phyloP scores from a whole-genome alignment of 1,140 invertebrate genomes.

The Procambarus clarkii region DNA sequence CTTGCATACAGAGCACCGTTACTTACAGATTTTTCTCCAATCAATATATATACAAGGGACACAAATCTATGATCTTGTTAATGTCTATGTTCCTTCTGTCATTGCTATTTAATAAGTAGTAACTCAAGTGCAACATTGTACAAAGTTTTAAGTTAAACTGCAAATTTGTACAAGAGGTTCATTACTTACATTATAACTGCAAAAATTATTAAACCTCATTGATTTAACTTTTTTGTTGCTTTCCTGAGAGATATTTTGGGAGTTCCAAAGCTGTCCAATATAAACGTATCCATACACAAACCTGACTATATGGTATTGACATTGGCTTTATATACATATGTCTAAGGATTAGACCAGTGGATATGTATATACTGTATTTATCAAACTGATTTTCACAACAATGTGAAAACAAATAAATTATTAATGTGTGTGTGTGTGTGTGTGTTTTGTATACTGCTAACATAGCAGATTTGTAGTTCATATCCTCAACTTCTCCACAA shows the following conservation, averaged over 20 bases:
- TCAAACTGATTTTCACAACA: too few relatives aligned
- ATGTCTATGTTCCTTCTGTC: not conserved
- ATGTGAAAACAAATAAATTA: too few relatives aligned
- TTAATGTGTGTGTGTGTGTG: too few relatives aligned
- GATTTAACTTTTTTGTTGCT: conserved; percentile 21
- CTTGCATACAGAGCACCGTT: not conserved
- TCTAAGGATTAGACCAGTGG: not conserved
- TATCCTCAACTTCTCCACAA: not conserved
- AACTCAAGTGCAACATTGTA: not conserved
- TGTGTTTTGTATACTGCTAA: conserved; percentile 21
- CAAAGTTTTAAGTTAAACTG: not conserved
- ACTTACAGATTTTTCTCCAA: not conserved
- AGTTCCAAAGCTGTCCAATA: conserved; percentile 18
- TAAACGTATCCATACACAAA: conserved; percentile 22
- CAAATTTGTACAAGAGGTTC: conserved; percentile 15
- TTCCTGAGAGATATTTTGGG: conserved; percentile 47
- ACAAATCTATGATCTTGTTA: not conserved
- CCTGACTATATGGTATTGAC: not conserved
- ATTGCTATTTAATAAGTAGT: not conserved
- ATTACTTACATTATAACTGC: conserved; percentile 2
- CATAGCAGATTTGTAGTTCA: conserved; percentile 34
- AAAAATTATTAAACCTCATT: conserved; percentile 7
- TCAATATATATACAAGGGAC: not conserved
- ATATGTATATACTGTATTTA: conserved; percentile 13
- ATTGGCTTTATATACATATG: conserved; percentile 17